Conservation (phyloP, 1,140 invertebrate genomes). For the Halictus rubicundus region DNA sequence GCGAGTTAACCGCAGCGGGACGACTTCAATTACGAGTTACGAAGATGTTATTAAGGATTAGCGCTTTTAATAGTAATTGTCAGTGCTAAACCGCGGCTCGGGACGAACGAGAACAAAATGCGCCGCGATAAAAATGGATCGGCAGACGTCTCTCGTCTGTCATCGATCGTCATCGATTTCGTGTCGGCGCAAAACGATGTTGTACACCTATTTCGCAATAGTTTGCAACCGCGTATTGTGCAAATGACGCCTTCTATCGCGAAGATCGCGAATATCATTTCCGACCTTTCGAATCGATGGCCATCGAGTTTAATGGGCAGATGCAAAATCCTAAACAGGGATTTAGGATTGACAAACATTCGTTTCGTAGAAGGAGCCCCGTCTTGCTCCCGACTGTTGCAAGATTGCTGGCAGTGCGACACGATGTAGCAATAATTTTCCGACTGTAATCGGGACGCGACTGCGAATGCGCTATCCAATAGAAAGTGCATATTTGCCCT, state of each 20-base stretch:
- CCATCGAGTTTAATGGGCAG: not conserved
- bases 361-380: constrained; percentile 28
- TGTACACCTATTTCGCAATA: not conserved
- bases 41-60: too few species aligned
- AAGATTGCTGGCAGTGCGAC: constrained; percentile 47
- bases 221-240: not conserved
- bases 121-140: too few species aligned
- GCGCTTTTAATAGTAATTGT: too few species aligned
- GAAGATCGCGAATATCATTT: not conserved
- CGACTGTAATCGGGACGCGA: constrained; percentile 56
- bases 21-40: too few species aligned
- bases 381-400: constrained; percentile 56
- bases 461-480: constrained; percentile 51
- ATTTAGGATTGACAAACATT: constrained; percentile 20
- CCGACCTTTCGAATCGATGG: not conserved
- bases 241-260: not conserved
- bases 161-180: constrained; percentile 7
- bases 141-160: too few species aligned
- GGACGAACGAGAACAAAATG: too few species aligned
- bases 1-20: too few species aligned
- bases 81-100: too few species aligned
- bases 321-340: not conserved
- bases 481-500: constrained; percentile 59
- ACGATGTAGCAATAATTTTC: constrained; percentile 61
- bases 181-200: too few species aligned